A percentile compares a stretch with the other conserved stretches of the same genome.
phyloP scores from a whole-genome alignment of 2,113 vertebrate species.

The Osmerus mordax region DNA sequence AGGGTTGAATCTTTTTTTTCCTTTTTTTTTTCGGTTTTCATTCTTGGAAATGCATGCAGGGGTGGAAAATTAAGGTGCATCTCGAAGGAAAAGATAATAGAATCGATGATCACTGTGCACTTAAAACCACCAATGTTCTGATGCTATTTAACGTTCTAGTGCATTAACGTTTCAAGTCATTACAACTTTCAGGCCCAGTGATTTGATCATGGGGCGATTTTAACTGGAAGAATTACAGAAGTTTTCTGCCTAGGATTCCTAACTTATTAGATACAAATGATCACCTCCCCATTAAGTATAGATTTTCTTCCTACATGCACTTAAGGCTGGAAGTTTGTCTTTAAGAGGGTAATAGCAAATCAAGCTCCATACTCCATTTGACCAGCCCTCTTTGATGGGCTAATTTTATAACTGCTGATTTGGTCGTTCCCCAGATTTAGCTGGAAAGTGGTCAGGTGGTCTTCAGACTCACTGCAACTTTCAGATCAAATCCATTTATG shows the following conservation, averaged over 20 bases:
- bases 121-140: conserved; percentile 79
- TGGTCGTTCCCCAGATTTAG: conserved; percentile 77
- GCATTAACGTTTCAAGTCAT: conserved; percentile 82
- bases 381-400: conserved; percentile 78
- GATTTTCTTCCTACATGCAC: conserved; percentile 79
- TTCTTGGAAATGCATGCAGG: conserved; percentile 73
- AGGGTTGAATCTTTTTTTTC: conserved; percentile 65
- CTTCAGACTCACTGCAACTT: conserved; percentile 58
- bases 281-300: conserved; percentile 83
- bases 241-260: conserved; percentile 78
- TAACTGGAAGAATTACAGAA: conserved; percentile 80
- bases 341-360: conserved; percentile 82
- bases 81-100: conserved; percentile 78
- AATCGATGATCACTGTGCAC: conserved; percentile 80
- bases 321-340: conserved; percentile 82
- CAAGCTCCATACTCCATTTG: conserved; percentile 83
- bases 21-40: conserved; percentile 42
- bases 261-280: conserved; percentile 83
- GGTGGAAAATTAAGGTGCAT: conserved; percentile 78
- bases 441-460: conserved; percentile 76
- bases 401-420: conserved; percentile 85
- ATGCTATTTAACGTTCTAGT: conserved; percentile 82
- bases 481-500: conserved; percentile 61
- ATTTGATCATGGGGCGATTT: conserved; percentile 82
- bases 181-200: conserved; percentile 74